Conservation (phyloP, 2,113 vertebrate genomes). For the Aplodontia rufa region DNA sequence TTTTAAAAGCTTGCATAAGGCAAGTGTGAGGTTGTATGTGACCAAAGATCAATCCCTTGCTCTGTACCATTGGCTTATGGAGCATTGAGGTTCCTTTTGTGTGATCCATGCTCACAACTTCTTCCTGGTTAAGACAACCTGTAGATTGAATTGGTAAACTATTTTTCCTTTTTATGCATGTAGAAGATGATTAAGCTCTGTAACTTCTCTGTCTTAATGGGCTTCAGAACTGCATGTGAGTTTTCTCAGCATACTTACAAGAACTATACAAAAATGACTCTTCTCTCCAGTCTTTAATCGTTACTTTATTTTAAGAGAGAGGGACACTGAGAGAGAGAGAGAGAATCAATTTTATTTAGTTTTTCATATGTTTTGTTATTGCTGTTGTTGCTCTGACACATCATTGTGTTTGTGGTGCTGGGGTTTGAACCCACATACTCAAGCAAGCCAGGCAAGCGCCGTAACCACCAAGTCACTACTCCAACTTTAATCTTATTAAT, state of each 20-base stretch:
- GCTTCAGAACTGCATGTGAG: neutral
- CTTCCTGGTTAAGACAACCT: neutral
- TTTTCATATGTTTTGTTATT: too few species aligned
- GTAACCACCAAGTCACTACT: too few species aligned
- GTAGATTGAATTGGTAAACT: neutral
- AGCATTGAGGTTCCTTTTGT: neutral
- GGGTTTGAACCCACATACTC: too few species aligned
- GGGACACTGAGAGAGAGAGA: too few species aligned
- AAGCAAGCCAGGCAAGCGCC: too few species aligned
- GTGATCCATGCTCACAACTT: rapidly evolving
- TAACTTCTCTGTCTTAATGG: neutral
- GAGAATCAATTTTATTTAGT: too few species aligned
- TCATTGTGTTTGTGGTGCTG: too few species aligned
- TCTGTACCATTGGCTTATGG: neutral
- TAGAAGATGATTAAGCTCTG: neutral
- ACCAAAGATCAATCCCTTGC: too few species aligned
- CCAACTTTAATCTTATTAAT: neutral
- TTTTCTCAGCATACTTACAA: constrained; percentile 11
- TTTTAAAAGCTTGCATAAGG: neutral
- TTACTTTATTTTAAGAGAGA: too few species aligned
- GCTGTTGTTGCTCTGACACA: too few species aligned
- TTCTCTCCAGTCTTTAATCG: neutral
- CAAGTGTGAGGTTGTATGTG: too few species aligned
- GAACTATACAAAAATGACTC: neutral
- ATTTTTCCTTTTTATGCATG: neutral